Conservation (phyloP, 1,140 invertebrate species). For the Hylaeus volcanicus region DNA sequence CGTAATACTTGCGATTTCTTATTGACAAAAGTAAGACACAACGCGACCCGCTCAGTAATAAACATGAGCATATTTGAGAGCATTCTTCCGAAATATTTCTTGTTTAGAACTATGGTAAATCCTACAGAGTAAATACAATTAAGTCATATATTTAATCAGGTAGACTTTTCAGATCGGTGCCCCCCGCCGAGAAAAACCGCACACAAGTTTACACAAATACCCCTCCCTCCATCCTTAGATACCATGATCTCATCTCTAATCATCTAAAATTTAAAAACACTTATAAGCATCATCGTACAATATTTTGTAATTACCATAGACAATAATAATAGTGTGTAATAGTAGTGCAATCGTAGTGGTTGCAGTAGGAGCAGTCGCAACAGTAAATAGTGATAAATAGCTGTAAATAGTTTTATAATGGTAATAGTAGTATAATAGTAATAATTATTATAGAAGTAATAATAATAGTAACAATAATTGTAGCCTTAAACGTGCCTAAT, state of each 20-base stretch:
- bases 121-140: constrained; percentile 80
- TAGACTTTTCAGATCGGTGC: constrained; percentile 79
- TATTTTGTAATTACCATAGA: constrained; percentile 65
- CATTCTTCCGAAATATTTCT: constrained; percentile 72
- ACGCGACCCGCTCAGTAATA: constrained; percentile 75
- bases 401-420: constrained; percentile 61
- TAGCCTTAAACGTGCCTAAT: constrained; percentile 65
- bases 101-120: constrained; percentile 80
- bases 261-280: constrained; percentile 69
- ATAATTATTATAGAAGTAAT: constrained; percentile 67
- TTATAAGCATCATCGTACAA: constrained; percentile 68
- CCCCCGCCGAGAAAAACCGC: constrained; percentile 68
- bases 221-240: constrained; percentile 66
- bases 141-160: constrained; percentile 81
- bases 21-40: constrained; percentile 65
- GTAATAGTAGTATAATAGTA: constrained; percentile 57
- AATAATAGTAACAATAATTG: constrained; percentile 70
- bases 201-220: constrained; percentile 55
- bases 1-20: constrained; percentile 59
- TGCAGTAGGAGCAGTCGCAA: constrained; percentile 60
- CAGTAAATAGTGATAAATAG: constrained; percentile 62
- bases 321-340: constrained; percentile 66
- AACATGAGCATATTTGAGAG: constrained; percentile 74
- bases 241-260: constrained; percentile 66
- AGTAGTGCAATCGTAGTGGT: constrained; percentile 59